Evolutionary conservation across 2,113 vertebrate species (phyloP).

Genomic region (Strigops habroptila): DNA sequence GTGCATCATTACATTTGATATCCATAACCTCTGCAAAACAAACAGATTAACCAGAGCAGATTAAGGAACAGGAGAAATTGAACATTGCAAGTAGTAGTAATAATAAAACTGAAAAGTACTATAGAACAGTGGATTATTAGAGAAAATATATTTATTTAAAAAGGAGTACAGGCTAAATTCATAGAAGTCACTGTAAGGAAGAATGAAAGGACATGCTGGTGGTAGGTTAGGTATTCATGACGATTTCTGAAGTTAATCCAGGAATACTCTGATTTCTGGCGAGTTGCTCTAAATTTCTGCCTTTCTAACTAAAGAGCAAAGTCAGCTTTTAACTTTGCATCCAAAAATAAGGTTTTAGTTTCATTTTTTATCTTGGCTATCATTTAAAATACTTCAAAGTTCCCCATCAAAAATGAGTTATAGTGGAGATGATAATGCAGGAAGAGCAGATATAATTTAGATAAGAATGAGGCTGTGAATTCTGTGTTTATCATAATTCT

Average conservation of each 20-base stretch:
- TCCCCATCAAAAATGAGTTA: neutral
- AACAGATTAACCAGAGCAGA: neutral
- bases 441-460: neutral
- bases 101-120: neutral
- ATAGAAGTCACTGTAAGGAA: neutral
- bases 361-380: neutral
- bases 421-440: neutral
- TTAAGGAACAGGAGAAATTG: neutral
- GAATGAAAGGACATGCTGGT: neutral
- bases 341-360: neutral
- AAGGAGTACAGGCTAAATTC: neutral
- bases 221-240: neutral
- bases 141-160: neutral
- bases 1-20: neutral
- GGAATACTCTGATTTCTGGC: neutral
- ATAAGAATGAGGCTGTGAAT: neutral
- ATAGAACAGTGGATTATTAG: neutral
- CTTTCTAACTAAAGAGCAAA: neutral
- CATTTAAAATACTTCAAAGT: neutral
- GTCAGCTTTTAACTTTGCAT: neutral
- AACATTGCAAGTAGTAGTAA: neutral
- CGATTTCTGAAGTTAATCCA: neutral
- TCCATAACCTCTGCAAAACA: neutral
- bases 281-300: neutral
- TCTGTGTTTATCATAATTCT: neutral